A percentile compares a stretch with the other conserved stretches of the same genome.
Conservation (phyloP, 2,888 invertebrate genomes). For the Aspidiotus destructor region DNA sequence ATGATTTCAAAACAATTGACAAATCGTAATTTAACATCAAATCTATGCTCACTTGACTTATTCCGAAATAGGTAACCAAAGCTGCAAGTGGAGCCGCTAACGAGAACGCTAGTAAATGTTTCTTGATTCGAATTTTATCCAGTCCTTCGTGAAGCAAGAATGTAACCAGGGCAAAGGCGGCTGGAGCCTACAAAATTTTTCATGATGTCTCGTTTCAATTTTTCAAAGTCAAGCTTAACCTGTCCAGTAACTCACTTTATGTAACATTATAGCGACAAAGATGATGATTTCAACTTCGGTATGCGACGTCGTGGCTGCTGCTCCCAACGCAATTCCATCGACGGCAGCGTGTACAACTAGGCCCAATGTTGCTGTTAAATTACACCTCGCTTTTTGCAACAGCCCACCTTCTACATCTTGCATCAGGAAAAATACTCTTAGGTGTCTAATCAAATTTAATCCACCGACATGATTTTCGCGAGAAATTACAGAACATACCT, state of each 20-base stretch:
- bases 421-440: slow-evolving; percentile 18
- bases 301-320: slow-evolving; percentile 92
- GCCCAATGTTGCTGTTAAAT: slow-evolving; percentile 90
- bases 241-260: slow-evolving; percentile 55
- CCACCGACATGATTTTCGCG: neutral
- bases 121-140: slow-evolving; percentile 75
- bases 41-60: slow-evolving; percentile 55
- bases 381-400: slow-evolving; percentile 44
- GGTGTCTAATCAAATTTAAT: neutral
- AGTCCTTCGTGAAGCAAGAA: slow-evolving; percentile 91
- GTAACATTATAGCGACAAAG: slow-evolving; percentile 96
- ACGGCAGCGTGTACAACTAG: slow-evolving; percentile 97
- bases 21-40: neutral
- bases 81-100: slow-evolving; percentile 84
- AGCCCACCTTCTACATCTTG: slow-evolving; percentile 43
- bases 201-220: neutral
- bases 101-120: slow-evolving; percentile 85
- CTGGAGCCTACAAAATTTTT: slow-evolving; percentile 65
- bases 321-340: slow-evolving; percentile 95
- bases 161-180: slow-evolving; percentile 96
- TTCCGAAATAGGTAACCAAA: slow-evolving; percentile 82
- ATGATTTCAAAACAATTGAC: slow-evolving; percentile 3
- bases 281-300: slow-evolving; percentile 95
- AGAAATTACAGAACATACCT: slow-evolving; percentile 41
- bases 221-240: neutral